phyloP scores from a whole-genome alignment of 1,140 invertebrate genomes.

The Araneus ventricosus region DNA sequence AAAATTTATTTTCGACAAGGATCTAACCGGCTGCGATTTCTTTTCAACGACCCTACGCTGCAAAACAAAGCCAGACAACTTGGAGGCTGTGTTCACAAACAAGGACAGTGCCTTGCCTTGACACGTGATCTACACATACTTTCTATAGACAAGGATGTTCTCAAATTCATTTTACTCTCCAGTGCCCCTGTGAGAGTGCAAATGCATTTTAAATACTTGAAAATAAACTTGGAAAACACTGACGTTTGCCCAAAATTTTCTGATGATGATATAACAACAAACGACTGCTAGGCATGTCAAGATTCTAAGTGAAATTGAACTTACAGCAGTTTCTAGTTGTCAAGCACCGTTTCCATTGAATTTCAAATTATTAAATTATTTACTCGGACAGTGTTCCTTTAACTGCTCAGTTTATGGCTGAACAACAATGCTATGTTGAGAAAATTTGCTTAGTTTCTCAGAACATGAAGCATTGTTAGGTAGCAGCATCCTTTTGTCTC shows the following conservation, averaged over 20 bases:
- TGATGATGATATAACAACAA: no score
- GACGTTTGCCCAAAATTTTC: no score
- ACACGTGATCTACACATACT: constrained; percentile 10
- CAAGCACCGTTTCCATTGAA: no score
- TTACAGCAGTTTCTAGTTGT: constrained; percentile 23
- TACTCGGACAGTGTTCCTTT: no score
- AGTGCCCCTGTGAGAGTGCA: neutral
- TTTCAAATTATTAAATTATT: no score
- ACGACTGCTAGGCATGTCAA: no score
- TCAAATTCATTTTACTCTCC: neutral
- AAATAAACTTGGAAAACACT: neutral
- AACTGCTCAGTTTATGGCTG: neutral
- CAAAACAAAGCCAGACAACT: neutral
- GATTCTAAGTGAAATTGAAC: neutral
- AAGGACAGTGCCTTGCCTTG: neutral
- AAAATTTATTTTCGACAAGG: constrained; percentile 16
- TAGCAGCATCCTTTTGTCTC: neutral
- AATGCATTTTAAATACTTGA: neutral
- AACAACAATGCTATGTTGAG: constrained; percentile 24
- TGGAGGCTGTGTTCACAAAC: neutral
- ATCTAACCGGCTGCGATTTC: neutral
- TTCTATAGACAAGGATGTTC: neutral
- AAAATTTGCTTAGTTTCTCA: neutral
- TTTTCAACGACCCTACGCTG: neutral
- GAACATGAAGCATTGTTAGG: constrained; percentile 21